Base-by-base conservation (phyloP, 2,113 vertebrate species). In the Phoenicopterus ruber region DNA sequence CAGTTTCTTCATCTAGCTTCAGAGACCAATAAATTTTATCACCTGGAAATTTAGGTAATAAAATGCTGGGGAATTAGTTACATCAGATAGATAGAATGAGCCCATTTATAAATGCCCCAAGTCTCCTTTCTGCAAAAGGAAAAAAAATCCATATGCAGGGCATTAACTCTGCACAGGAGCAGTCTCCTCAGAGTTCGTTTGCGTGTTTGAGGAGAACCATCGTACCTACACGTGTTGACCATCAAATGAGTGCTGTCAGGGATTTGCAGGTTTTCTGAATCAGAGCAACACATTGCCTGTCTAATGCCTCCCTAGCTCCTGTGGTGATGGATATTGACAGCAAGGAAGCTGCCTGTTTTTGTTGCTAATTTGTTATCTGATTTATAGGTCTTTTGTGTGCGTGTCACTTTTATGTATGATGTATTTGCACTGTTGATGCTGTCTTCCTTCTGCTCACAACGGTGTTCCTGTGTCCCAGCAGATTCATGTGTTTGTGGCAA, bases 261-360 rank as follows among this genome's bases (percentile, higher is more conserved):
- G 71, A 69, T 46, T 76, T 63, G 40, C 84, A 76, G 90, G 87
- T 62, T 84, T 97, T 92, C 91, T 96, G 95, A 97, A 93, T 90
- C 87, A 93, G 74, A 84, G 76, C 46, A 86, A 42, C 84, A 84
- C 94, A 34, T 87, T 92, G 79, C 80, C 88, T 97, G 82, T 63
- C 91, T 96, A 87, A 96, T 92, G 77, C 55, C 78, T 98, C 95
- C 86, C 70, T 65, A 22, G 50, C 47, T 91, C 57, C 94, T 88
- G 49, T 54, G 87, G 71, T 95, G 96, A 98, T 92, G 76, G 77
- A 95, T 97, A 97, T 71, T 88, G 90, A 94, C 90, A 94, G 42
- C 57, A 76, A 91, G 55, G 59, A 96, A 85, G 74, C 78, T 21
- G 79, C 52, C 83, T 82, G 31, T 31, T 91, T 70, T 79, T 83